Conservation (phyloP, 2,888 invertebrate genomes). For the Dascillus cervinus region DNA sequence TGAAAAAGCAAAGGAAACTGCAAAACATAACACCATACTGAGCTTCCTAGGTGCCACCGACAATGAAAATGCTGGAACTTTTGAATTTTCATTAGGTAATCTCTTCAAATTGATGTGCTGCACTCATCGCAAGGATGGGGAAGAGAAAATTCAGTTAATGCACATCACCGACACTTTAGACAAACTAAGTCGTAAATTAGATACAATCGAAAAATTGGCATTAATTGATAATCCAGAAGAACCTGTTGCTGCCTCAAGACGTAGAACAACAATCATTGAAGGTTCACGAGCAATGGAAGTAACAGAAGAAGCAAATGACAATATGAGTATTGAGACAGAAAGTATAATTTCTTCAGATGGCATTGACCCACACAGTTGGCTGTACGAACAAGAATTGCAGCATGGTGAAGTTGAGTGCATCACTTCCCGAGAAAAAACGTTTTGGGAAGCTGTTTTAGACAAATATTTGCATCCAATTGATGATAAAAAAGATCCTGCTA, state of each 20-base stretch:
- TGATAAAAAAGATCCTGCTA: conserved; percentile 55
- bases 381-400: conserved; percentile 59
- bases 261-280: conserved; percentile 19
- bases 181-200: conserved; percentile 11
- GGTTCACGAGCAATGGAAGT: conserved; percentile 22
- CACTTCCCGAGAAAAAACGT: conserved; percentile 56
- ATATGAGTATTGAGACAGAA: conserved; percentile 44
- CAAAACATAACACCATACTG: too few species aligned
- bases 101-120: conserved; percentile 50
- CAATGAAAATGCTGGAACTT: conserved; percentile 42
- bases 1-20: too few species aligned
- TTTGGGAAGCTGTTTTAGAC: conserved; percentile 71
- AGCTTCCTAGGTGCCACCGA: conserved; percentile 19
- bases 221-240: conserved; percentile 6
- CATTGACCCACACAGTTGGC: conserved; percentile 46
- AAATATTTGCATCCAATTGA: conserved; percentile 70
- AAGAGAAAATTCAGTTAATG: conserved; percentile 41
- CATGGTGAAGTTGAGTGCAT: conserved; percentile 61
- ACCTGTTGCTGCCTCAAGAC: conserved; percentile 24
- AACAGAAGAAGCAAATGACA: conserved; percentile 7
- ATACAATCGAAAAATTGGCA: conserved; percentile 4
- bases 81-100: conserved; percentile 47
- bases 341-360: conserved; percentile 51
- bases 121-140: conserved; percentile 40
- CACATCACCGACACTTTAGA: conserved; percentile 17